Conservation (phyloP, 2,888 invertebrate genomes). For the Eupithecia exiguata region DNA sequence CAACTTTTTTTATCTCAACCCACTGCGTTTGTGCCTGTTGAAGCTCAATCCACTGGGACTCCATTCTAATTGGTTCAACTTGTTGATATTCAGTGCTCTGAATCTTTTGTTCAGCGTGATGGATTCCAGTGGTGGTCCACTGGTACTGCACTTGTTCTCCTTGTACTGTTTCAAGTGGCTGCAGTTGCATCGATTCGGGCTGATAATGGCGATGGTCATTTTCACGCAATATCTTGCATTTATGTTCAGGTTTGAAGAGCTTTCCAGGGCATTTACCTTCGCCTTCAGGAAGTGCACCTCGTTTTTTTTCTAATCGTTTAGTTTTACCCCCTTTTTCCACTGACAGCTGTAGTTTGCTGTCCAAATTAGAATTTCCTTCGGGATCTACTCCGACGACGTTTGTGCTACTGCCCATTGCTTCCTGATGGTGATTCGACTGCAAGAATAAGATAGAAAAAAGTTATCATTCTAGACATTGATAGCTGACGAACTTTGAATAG, state of each 20-base stretch:
- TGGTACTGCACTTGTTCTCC: conserved; percentile 13
- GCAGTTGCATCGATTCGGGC: conserved; percentile 11
- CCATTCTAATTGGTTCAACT: conserved; percentile 13
- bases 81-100: conserved; percentile 4
- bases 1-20: conserved; percentile 19
- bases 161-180: conserved; percentile 5
- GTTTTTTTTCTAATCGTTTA: background rate
- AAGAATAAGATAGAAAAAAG: conserved; percentile 7
- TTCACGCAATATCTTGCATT: conserved; percentile 14
- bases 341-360: conserved; percentile 7
- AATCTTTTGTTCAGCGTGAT: background rate
- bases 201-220: conserved; percentile 5
- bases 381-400: background rate
- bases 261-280: background rate
- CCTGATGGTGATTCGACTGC: conserved; percentile 14
- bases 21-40: conserved; percentile 18
- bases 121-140: conserved; percentile 6
- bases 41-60: conserved; percentile 22
- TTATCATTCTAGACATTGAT: background rate
- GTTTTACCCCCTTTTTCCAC: conserved; percentile 13
- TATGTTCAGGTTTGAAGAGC: background rate
- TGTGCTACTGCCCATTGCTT: background rate
- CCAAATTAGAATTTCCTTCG: conserved; percentile 15
- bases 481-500: background rate
- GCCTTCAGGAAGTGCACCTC: background rate